Conservation (phyloP, 2,113 vertebrate species). For the Microcebus murinus region DNA sequence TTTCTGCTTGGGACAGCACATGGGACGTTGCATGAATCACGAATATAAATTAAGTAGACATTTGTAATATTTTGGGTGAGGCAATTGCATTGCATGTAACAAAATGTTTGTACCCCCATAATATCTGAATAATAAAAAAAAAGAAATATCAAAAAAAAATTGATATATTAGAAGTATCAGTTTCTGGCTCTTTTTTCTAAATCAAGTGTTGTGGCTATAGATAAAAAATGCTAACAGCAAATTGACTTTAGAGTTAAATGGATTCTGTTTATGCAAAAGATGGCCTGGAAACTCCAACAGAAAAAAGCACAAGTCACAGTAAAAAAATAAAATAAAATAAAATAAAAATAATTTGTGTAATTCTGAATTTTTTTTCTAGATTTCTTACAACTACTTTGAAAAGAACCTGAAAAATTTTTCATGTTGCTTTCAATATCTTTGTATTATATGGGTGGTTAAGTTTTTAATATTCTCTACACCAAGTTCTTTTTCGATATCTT, state of each 20-base stretch:
- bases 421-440: slow-evolving; percentile 15
- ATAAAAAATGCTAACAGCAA: neutral
- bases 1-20: no score
- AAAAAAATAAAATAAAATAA: neutral
- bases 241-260: neutral
- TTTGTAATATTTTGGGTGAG: no score
- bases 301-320: slow-evolving; percentile 19
- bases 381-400: neutral
- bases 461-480: neutral
- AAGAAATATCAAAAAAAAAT: neutral
- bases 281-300: neutral
- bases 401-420: slow-evolving; percentile 18
- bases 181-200: neutral
- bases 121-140: no score
- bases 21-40: no score
- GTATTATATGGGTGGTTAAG: neutral
- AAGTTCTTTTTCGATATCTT: slow-evolving; percentile 15
- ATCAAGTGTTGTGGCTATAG: neutral
- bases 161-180: neutral
- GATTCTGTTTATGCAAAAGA: slow-evolving; percentile 31
- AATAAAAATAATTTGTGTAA: neutral
- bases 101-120: no score
- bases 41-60: no score
- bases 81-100: no score
- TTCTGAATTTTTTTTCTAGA: slow-evolving; percentile 31